Base-by-base conservation (phyloP, 2,113 vertebrate species). In the Sapayoa aenigma region DNA sequence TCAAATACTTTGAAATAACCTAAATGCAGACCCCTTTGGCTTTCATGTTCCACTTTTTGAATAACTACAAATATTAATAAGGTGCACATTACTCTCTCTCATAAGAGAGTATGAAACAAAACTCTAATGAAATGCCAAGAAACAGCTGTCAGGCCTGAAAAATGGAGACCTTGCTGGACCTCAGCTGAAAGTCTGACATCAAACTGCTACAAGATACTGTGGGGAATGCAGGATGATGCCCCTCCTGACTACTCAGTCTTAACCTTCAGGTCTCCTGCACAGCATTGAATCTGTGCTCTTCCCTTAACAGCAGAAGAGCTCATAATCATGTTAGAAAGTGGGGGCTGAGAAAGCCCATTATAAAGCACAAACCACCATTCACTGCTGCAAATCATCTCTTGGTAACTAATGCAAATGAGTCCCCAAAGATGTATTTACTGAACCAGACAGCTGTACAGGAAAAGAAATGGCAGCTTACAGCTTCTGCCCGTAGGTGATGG, bases 381-480 rank as follows among this genome's bases (percentile, higher is more conserved):
- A 62, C 86, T 80, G 90, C 68, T 88, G 82, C 73, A 77, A 37
- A 84, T 90, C 85, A 69, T 63, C 69, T 89, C 94, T 12, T 41
- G 78, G 58, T 82, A 94, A 82, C 82, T 25, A n/a, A 87, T 17
- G 62, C 78, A 82, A 81, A 96, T 27, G 77, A 33, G 77, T 85
- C 93, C 93, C 94, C 11, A 13, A 77, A 94, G 95, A 68, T 44
- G 16, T 60, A 87, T 83, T 82, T 89, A 67, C 86, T 60, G 93
- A 80, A 71, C 28, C 50, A 93, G 94, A 73, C 94, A 97, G 89
- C 93, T 96, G 96, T n/a, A 69, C 46, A 39, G 71, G 79, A 89
- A 83, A 84, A 81, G 77, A 75, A 92, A 91, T 35, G 71, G 89
- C 41, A 91, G 67, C 41, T 87, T 35, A 35, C 50, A 84, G 74